Evolutionary conservation across 1,140 invertebrate species (phyloP).

Genomic region (Heliconius hewitsoni): DNA sequence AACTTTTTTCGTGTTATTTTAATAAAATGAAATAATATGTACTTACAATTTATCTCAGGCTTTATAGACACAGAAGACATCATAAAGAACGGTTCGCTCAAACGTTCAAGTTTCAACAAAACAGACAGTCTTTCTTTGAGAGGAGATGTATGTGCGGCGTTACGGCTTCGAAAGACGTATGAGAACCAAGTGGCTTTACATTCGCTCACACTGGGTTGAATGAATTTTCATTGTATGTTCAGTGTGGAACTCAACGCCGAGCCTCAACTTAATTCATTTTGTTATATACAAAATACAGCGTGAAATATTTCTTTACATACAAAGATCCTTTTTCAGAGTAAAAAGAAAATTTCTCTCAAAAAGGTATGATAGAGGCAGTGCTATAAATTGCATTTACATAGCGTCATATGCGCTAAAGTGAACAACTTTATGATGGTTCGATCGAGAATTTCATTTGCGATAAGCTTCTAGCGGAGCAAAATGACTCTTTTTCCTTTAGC

Average conservation of each 20-base stretch:
- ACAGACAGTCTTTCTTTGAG: not conserved
- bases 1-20: too few relatives aligned
- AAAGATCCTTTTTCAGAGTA: not conserved
- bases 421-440: conserved; percentile 10
- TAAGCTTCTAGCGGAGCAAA: not conserved
- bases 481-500: not conserved
- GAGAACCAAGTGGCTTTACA: conserved; percentile 63
- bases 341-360: not conserved
- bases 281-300: not conserved
- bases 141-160: conserved; percentile 68
- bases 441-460: conserved; percentile 1
- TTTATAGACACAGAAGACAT: conserved; percentile 45
- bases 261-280: too few relatives aligned
- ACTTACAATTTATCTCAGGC: not conserved
- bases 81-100: conserved; percentile 44
- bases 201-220: conserved; percentile 78
- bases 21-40: too few relatives aligned
- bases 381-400: conserved; percentile 9
- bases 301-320: not conserved
- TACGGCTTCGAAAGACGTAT: conserved; percentile 76
- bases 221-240: too few relatives aligned
- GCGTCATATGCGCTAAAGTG: conserved; percentile 1
- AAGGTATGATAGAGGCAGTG: not conserved
- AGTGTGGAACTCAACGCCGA: too few relatives aligned
- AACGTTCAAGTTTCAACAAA: conserved; percentile 22